Evolutionary conservation across 2,888 invertebrate species (phyloP), one percentile per base, ranked within the genome.

Genomic region (Bursaphelenchus okinawaensis): DNA sequence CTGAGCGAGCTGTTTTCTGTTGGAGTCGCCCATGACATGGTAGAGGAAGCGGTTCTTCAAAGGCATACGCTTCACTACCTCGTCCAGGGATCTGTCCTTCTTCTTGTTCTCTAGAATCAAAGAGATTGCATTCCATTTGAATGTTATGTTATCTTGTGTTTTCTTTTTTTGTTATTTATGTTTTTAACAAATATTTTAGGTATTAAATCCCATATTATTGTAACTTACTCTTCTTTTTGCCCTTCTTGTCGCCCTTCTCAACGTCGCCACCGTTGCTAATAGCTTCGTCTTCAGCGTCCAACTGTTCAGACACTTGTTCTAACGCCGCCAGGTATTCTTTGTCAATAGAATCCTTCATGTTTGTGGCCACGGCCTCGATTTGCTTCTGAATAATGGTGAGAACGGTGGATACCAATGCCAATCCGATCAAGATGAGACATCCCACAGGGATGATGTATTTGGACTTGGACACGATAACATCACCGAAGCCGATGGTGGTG

Each of bases 381-480:
- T 80, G 80, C 52, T 79, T 77, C 67, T 80, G 80, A 64, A 80
- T 79, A 59, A 80, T 68, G 23, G 71, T 75, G 52, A 80, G 65
- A 3, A 76, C 71, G 23, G 80, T 78, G 23, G 80, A 80, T n/a
- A 80, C 79, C 50, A 80, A 63, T 4, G 80, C 74, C 7, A 80
- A 71, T n/a, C 80, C 80, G 59, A 79, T 71, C 22, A 80, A 62
- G 6, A 80, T 66, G 19, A 78, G 57, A 31, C 70, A 31, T 50
- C 69, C 78, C 52, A 80, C 74, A 31, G 76, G 66, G 12, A 80
- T 72, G 62, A 80, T 75, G 71, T 76, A 75, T n/a, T 76, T 73
- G 0, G 67, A 58, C 27, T 73, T 68, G 24, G 72, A 73, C 19
- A 65, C 67, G 20, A 70, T 58, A 12, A 70, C 73, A 51, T 70